Percentiles rank a stretch among this genome's conserved stretches.
Evolutionary conservation across 2,888 invertebrate genomes (phyloP).

Genomic region (Buathra laborator): DNA sequence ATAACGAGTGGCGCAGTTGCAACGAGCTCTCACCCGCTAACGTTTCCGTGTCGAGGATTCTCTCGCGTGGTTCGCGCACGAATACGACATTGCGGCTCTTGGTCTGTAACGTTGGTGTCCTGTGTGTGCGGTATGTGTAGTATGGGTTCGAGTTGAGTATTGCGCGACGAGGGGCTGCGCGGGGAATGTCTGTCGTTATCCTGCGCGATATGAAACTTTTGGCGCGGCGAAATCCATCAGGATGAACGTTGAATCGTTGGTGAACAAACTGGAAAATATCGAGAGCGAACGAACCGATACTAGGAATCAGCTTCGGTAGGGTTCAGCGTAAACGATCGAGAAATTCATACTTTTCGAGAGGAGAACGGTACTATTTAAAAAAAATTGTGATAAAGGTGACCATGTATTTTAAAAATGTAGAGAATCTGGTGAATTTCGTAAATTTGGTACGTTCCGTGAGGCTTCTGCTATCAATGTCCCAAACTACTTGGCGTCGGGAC

Average conservation of each 20-base stretch:
- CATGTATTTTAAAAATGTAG: no score
- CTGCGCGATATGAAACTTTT: constrained; percentile 41
- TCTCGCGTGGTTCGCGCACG: constrained; percentile 38
- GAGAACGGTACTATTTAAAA: no score
- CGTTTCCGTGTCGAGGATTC: constrained; percentile 57
- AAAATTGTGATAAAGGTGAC: no score
- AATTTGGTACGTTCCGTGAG: no score
- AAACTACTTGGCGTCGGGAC: no score
- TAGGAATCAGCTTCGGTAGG: neutral
- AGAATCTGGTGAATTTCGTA: no score
- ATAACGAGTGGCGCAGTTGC: constrained; percentile 68
- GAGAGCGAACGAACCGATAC: neutral
- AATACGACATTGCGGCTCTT: constrained; percentile 34
- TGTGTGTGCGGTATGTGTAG: constrained; percentile 3
- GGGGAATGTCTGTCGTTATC: constrained; percentile 36
- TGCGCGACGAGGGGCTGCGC: constrained; percentile 8
- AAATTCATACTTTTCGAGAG: neutral
- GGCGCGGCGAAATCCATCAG: constrained; percentile 11
- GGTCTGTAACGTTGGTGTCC: constrained; percentile 2
- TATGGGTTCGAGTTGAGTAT: constrained; percentile 11
- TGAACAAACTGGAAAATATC: constrained; percentile 25
- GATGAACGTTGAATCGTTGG: constrained; percentile 30
- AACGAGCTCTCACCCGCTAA: constrained; percentile 57
- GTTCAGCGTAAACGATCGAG: neutral
- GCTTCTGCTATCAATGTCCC: no score